phyloP scores from a whole-genome alignment of 2,797 vertebrate genomes.

The Pangasius krempfi region DNA sequence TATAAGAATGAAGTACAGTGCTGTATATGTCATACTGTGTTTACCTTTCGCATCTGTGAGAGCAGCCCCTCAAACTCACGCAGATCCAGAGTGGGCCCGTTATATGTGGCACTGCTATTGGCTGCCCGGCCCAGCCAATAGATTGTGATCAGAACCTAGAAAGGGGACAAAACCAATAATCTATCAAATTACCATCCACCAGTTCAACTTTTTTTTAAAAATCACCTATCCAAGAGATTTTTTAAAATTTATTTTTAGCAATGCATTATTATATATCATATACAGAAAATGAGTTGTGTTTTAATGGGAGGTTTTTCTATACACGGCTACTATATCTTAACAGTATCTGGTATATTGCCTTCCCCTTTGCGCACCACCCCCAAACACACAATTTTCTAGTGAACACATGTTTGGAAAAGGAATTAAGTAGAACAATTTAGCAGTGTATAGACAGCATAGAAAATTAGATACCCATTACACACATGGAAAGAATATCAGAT shows the following conservation, averaged over 20 bases:
- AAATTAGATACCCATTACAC: background rate
- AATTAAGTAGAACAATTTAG: background rate
- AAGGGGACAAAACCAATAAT: conserved; percentile 25
- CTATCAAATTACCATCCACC: background rate
- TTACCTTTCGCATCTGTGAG: conserved; percentile 96
- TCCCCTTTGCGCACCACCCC: background rate
- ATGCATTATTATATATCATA: background rate
- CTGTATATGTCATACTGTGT: conserved; percentile 16
- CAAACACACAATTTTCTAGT: background rate
- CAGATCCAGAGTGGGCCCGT: conserved; percentile 90
- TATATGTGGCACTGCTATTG: conserved; percentile 87
- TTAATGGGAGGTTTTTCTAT: background rate
- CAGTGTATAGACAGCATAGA: background rate
- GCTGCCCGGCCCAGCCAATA: conserved; percentile 96
- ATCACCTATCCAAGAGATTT: background rate
- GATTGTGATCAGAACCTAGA: conserved; percentile 92
- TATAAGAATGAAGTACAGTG: background rate
- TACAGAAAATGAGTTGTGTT: background rate
- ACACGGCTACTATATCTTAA: background rate
- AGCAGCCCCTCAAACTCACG: conserved; percentile 93
- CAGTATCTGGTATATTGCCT: background rate
- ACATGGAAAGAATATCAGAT: background rate
- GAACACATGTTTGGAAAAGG: background rate
- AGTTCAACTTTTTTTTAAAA: background rate
- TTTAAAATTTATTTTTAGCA: background rate